Evolutionary conservation across 2,797 vertebrate species (phyloP).

Genomic region (Enteromius unitaeniatus): DNA sequence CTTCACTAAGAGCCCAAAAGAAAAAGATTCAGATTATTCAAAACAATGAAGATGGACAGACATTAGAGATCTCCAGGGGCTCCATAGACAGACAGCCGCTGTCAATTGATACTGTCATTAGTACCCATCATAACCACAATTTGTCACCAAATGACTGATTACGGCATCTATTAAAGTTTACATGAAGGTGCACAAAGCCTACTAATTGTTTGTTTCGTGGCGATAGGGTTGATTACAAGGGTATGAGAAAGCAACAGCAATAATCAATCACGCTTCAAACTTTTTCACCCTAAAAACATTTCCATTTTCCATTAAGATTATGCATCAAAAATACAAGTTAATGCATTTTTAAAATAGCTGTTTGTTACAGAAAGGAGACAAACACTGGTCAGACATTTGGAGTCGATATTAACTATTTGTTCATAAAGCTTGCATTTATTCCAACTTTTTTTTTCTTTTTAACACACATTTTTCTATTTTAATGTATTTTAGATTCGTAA

Average conservation of each 20-base stretch:
- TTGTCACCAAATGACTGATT: not conserved
- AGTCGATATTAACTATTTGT: too few species aligned
- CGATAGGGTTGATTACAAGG: not conserved
- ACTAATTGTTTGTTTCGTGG: not conserved
- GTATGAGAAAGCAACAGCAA: not conserved
- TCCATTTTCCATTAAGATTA: not conserved
- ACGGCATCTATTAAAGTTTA: not conserved
- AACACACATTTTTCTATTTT: not conserved
- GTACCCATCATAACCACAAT: not conserved
- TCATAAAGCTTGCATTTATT: too few species aligned
- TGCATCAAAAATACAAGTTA: not conserved
- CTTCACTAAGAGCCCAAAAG: not conserved
- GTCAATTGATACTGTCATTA: not conserved
- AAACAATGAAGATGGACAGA: slow-evolving; percentile 1
- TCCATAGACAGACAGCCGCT: not conserved
- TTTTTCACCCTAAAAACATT: not conserved
- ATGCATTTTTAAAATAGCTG: not conserved
- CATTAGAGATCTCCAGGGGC: not conserved
- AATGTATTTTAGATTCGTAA: not conserved
- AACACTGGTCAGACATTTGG: not conserved
- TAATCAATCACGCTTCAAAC: not conserved
- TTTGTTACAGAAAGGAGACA: not conserved
- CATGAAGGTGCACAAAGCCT: not conserved
- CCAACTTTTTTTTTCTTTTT: too few species aligned
- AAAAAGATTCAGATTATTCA: too few species aligned